A percentile compares a stretch with the other conserved stretches of the same genome.
phyloP scores from a whole-genome alignment of 1,140 invertebrate species.

The Drosophila hydei region DNA sequence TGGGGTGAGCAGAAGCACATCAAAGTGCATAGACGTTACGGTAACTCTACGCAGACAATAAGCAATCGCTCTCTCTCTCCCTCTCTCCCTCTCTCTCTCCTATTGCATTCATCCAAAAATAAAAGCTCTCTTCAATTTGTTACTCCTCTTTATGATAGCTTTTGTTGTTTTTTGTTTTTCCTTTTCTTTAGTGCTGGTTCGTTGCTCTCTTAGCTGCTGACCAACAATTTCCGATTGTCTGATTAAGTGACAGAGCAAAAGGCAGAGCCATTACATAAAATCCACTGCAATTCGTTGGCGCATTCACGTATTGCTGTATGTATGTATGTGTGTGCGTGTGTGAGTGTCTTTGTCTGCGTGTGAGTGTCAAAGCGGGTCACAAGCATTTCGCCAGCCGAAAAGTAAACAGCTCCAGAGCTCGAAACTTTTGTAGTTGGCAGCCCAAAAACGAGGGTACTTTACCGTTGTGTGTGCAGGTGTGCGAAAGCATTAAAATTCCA shows the following conservation, averaged over 20 bases:
- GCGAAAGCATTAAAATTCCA: constrained; percentile 81
- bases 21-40: background rate
- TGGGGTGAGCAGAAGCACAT: background rate
- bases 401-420: constrained; percentile 20
- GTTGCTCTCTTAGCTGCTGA: constrained; percentile 27
- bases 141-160: background rate
- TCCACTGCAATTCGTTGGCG: constrained; percentile 40
- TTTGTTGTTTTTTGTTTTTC: background rate
- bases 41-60: too few species aligned
- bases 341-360: constrained; percentile 17
- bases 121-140: background rate
- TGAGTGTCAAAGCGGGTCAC: constrained; percentile 19
- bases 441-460: constrained; percentile 77
- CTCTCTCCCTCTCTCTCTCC: background rate
- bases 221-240: constrained; percentile 20
- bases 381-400: constrained; percentile 58
- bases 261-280: constrained; percentile 42
- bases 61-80: too few species aligned
- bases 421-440: constrained; percentile 58
- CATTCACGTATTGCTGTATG: constrained; percentile 5
- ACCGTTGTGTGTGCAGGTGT: constrained; percentile 78
- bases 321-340: background rate
- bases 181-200: constrained; percentile 5
- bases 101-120: background rate
- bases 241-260: constrained; percentile 28